Evolutionary conservation across 1,140 invertebrate genomes (phyloP).

Genomic region (Macrosteles quadrilineatus): DNA sequence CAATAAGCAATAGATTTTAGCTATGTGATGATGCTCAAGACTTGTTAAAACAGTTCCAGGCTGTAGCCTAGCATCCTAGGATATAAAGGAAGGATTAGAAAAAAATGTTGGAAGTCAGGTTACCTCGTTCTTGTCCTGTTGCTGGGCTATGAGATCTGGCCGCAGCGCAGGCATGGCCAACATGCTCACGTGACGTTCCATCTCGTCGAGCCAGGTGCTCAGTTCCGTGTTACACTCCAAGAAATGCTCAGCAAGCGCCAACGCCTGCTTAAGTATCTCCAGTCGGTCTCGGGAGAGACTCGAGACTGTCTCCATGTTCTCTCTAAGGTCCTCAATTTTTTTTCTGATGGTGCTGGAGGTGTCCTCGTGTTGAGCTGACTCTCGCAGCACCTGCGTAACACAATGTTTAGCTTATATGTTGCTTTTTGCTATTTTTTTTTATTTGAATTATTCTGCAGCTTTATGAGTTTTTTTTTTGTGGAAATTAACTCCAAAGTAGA

Average conservation of each 20-base stretch:
- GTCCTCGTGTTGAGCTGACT: conserved; percentile 88
- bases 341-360: conserved; percentile 80
- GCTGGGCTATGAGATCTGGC: conserved; percentile 88
- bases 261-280: conserved; percentile 87
- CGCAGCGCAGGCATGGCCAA: conserved; percentile 88
- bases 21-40: too few species aligned
- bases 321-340: conserved; percentile 88
- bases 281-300: conserved; percentile 78
- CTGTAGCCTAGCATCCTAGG: too few species aligned
- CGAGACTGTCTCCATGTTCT: conserved; percentile 88
- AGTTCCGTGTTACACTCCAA: conserved; percentile 91
- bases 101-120: too few species aligned
- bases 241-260: conserved; percentile 92
- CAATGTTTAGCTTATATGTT: too few species aligned
- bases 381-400: conserved; percentile 73
- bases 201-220: conserved; percentile 87
- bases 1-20: too few species aligned
- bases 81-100: too few species aligned
- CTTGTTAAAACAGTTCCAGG: too few species aligned
- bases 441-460: too few species aligned
- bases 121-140: conserved; percentile 94
- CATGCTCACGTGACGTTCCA: conserved; percentile 88
- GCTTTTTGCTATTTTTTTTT: too few species aligned
- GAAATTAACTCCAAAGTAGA: too few species aligned
- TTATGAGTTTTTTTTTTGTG: too few species aligned